These are phyloP conservation scores for Rhipidura dahli DNA, from an alignment of 2,113 vertebrate genomes.

Conservation along the genomic window DNA sequence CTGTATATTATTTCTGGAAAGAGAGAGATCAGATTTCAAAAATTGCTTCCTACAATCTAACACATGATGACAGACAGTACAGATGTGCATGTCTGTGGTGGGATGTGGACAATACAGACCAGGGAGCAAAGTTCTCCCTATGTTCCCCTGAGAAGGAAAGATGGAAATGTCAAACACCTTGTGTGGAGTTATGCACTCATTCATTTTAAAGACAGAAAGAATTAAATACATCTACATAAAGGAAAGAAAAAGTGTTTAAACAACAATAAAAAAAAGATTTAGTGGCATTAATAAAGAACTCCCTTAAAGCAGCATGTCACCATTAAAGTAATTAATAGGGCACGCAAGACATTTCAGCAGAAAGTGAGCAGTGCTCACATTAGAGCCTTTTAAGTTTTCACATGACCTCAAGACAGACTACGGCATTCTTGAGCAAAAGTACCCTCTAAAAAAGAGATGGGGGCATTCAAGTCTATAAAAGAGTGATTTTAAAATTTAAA, in stretches of 20 bases:
- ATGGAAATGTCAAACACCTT: background rate
- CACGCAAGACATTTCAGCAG: background rate
- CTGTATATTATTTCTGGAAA: background rate
- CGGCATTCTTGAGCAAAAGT: background rate
- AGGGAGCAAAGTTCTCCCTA: background rate
- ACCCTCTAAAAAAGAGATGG: conserved; percentile 21
- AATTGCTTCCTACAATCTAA: background rate
- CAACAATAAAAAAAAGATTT: conserved; percentile 73
- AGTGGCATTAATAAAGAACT: conserved; percentile 70
- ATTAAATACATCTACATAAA: conserved; percentile 63
- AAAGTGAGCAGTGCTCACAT: background rate
- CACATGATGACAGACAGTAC: background rate
- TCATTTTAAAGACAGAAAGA: conserved; percentile 51
- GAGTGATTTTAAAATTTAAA: conserved; percentile 68
- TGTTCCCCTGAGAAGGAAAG: background rate
- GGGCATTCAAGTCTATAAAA: conserved; percentile 59
- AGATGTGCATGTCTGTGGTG: background rate
- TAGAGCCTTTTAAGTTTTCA: conserved; percentile 16
- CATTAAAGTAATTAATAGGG: conserved; percentile 73
- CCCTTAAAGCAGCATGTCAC: conserved; percentile 65
- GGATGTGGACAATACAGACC: background rate
- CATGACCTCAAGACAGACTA: background rate
- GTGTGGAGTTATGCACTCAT: background rate
- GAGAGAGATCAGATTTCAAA: background rate
- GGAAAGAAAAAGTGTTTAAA: conserved; percentile 66